Conservation (phyloP, 2,113 vertebrate species). For the Pan paniscus region DNA sequence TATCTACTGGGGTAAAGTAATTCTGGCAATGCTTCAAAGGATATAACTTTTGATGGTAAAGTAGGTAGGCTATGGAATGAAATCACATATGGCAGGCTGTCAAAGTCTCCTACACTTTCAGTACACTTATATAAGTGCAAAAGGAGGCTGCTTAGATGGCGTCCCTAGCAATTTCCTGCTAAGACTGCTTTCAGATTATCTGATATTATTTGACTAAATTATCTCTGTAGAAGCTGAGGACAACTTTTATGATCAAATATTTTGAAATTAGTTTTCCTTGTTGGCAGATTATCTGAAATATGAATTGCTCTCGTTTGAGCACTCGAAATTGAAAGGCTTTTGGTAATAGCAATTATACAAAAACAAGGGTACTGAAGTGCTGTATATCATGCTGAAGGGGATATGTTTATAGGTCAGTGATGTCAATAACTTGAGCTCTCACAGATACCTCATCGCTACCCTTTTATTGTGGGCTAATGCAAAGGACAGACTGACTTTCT, state of each 20-base stretch:
- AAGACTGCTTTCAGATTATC: slow-evolving; percentile 85
- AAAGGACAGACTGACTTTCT: slow-evolving; percentile 71
- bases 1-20: slow-evolving; percentile 89
- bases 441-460: slow-evolving; percentile 71
- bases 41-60: slow-evolving; percentile 92
- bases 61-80: slow-evolving; percentile 94
- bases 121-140: slow-evolving; percentile 98
- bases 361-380: slow-evolving; percentile 84
- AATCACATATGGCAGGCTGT: slow-evolving; percentile 95
- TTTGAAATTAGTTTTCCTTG: slow-evolving; percentile 87
- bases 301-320: slow-evolving; percentile 85
- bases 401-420: slow-evolving; percentile 86
- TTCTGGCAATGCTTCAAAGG: slow-evolving; percentile 92
- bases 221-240: slow-evolving; percentile 83
- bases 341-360: slow-evolving; percentile 86
- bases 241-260: slow-evolving; percentile 89
- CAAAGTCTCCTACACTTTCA: slow-evolving; percentile 92
- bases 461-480: slow-evolving; percentile 65
- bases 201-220: slow-evolving; percentile 91
- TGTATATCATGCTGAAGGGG: slow-evolving; percentile 81
- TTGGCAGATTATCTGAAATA: slow-evolving; percentile 85
- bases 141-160: slow-evolving; percentile 89
- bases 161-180: slow-evolving; percentile 85
- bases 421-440: slow-evolving; percentile 84
- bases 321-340: slow-evolving; percentile 84